Evolutionary conservation across 2,113 vertebrate species (phyloP), one percentile per base, ranked within the genome.

Genomic region (Cisticola juncidis): DNA sequence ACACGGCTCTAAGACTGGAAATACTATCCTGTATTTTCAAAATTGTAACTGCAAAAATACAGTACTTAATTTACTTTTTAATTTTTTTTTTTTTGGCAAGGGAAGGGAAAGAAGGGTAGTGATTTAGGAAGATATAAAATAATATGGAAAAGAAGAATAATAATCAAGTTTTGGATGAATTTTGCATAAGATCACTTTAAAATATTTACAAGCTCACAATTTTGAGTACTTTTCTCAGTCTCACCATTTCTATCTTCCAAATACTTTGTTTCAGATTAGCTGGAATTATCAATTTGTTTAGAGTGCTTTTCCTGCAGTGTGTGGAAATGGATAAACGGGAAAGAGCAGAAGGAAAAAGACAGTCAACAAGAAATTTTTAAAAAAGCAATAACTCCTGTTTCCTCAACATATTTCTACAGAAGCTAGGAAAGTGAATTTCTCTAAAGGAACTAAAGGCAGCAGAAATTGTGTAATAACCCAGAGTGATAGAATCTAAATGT

Each of bases 101-200:
- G 14, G 14, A 81, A 65, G 3, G 33, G 9, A 42, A 60, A 77
- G 26, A 40, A 17, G 86, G 26, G 25, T 31, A 65, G 70, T 4
- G 28, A 80, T 45, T 78, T 61, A 25, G 19, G 25, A 56, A 73
- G 35, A 31, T 40, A 74, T 25, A 45, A 84, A 92, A 86, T 44
- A 61, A 62, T 18, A 69, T 13, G 29, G 40, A 17, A 44, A 72
- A 80, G 25, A 72, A 74, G 23, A 71, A 82, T 1, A 56, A 83
- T 6, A 18, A 50, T 66, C 11, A 40, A 22, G 22, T 42, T 90
- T 82, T 42, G 42, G 33, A 86, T 92, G 1, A 90, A 74, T 86
- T 95, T 94, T 92, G 57, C 64, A 70, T 81, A 83, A 62, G 29
- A 68, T 61, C 35, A n/a, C 51, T 74, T 81, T 78, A 81, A 96